A percentile compares a stretch with the other conserved stretches of the same genome.
Conservation (phyloP, 2,797 vertebrate genomes). For the Molothrus ater region DNA sequence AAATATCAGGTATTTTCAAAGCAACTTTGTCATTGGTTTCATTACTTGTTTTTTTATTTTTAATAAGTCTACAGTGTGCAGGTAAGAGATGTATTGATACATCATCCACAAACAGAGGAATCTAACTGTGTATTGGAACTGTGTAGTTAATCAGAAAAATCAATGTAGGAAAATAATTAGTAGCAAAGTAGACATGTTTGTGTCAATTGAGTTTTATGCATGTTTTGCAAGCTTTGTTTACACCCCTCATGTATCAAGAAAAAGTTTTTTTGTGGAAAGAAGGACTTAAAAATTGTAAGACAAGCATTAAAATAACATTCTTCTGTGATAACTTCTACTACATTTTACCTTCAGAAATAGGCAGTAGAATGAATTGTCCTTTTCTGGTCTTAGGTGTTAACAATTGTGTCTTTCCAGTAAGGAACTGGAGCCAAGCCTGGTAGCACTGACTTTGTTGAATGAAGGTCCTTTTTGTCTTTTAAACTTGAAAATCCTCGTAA, state of each 20-base stretch:
- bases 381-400: background rate
- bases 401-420: background rate
- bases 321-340: background rate
- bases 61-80: background rate
- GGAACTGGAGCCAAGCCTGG: background rate
- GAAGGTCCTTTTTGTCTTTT: background rate
- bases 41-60: background rate
- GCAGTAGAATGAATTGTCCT: background rate
- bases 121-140: background rate
- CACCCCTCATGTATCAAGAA: background rate
- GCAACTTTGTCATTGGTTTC: background rate
- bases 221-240: background rate
- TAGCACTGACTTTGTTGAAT: background rate
- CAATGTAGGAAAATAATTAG: background rate
- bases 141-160: background rate
- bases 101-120: background rate
- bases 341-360: background rate
- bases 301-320: background rate
- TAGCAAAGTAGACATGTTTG: background rate
- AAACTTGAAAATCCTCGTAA: background rate
- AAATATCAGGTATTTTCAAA: background rate
- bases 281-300: background rate
- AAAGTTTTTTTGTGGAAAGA: background rate
- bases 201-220: background rate
- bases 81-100: background rate